These are phyloP conservation scores for Gambelia wislizenii DNA, from an alignment of 2,797 vertebrate species.

Conservation along the genomic window DNA sequence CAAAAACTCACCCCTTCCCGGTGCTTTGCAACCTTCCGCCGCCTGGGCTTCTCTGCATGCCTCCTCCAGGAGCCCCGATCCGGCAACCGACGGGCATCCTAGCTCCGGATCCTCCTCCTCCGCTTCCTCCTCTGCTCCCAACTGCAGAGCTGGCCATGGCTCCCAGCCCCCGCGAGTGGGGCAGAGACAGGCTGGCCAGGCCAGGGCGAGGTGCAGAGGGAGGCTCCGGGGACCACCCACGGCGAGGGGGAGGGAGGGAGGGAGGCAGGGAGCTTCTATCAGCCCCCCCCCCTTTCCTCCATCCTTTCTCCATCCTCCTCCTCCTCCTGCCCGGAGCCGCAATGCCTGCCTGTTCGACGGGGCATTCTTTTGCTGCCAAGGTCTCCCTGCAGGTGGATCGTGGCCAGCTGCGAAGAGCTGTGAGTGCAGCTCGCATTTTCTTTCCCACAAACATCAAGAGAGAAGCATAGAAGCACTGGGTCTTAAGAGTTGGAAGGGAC, in stretches of 20 bases:
- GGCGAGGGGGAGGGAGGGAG: neutral
- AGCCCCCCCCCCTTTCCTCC: no score
- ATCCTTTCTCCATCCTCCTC: neutral
- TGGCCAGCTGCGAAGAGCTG: neutral
- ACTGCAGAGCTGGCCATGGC: neutral
- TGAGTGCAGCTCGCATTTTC: no score
- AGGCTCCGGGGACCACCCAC: neutral
- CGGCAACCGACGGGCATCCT: neutral
- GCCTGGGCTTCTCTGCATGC: no score
- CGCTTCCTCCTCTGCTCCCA: neutral
- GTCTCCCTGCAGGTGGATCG: neutral
- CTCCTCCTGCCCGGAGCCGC: neutral
- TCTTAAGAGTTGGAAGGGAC: no score
- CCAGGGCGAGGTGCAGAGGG: neutral
- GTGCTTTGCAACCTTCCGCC: neutral
- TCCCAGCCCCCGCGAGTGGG: neutral
- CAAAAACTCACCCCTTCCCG: neutral
- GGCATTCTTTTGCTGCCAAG: neutral
- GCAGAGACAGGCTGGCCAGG: neutral
- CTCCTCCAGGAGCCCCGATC: neutral
- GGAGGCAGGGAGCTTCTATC: neutral
- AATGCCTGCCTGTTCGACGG: neutral
- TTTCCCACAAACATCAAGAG: no score
- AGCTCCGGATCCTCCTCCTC: neutral
- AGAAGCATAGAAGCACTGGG: no score